A percentile compares a stretch with the other conserved stretches of the same genome.
phyloP scores from a whole-genome alignment of 2,797 vertebrate species.

The Smutsia gigantea region DNA sequence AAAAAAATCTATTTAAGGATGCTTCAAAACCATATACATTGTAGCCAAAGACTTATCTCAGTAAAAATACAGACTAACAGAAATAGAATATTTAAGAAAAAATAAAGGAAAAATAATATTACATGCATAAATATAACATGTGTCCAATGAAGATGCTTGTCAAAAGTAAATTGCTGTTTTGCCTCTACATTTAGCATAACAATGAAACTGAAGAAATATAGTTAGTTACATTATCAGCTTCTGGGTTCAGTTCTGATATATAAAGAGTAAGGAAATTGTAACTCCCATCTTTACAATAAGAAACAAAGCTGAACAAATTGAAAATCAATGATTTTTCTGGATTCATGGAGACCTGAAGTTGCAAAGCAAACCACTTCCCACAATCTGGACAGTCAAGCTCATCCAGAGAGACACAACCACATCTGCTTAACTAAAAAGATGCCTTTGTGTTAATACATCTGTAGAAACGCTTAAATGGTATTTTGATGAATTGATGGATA shows the following conservation, averaged over 20 bases:
- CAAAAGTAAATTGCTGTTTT: not conserved
- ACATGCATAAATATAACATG: not conserved
- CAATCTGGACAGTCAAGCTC: not conserved
- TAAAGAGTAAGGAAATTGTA: not conserved
- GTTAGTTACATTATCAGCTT: not conserved
- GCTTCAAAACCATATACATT: not conserved
- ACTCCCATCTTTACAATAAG: not conserved
- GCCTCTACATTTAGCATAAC: not conserved
- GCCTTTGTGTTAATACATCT: no score
- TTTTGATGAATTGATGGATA: not conserved
- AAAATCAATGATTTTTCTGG: not conserved
- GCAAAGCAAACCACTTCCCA: not conserved
- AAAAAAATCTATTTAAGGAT: not conserved
- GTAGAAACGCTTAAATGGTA: not conserved
- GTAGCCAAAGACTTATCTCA: not conserved
- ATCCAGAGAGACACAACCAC: not conserved
- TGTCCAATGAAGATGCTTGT: not conserved
- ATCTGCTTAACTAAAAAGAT: not conserved
- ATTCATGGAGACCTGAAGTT: not conserved
- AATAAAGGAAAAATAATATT: not conserved
- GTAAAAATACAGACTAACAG: not conserved
- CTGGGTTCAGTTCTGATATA: not conserved
- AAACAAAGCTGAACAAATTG: not conserved
- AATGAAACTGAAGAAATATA: not conserved
- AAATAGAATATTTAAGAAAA: not conserved